A percentile compares a stretch with the other conserved stretches of the same genome.
Conservation (phyloP, 2,888 invertebrate genomes). For the Cosmopolites sordidus region DNA sequence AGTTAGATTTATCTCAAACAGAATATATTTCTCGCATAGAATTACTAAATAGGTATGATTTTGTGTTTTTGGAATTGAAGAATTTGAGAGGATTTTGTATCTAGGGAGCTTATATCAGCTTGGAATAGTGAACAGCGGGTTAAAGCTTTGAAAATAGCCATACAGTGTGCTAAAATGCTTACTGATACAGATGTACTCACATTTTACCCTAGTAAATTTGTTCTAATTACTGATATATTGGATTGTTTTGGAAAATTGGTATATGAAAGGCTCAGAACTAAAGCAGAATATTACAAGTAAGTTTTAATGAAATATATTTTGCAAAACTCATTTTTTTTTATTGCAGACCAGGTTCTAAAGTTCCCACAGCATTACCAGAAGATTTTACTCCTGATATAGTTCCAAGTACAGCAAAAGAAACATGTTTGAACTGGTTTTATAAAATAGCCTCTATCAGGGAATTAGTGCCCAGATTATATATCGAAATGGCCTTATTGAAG, state of each 20-base stretch:
- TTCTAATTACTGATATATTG: conserved; percentile 90
- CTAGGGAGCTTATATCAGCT: conserved; percentile 78
- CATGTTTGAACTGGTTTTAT: conserved; percentile 98
- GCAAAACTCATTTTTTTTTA: neutral
- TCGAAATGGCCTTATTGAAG: conserved; percentile 88
- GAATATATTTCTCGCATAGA: conserved; percentile 56
- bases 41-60: conserved; percentile 15
- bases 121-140: conserved; percentile 95
- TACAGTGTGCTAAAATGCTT: conserved; percentile 92
- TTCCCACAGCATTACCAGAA: conserved; percentile 53
- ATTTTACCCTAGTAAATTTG: conserved; percentile 98
- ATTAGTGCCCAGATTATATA: conserved; percentile 86
- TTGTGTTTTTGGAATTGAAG: conserved; percentile 13
- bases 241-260: conserved; percentile 92
- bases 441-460: conserved; percentile 97
- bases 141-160: conserved; percentile 92
- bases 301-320: conserved; percentile 5
- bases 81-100: conserved; percentile 18
- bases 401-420: conserved; percentile 86
- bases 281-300: conserved; percentile 57
- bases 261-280: conserved; percentile 74
- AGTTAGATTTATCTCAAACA: conserved; percentile 80
- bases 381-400: conserved; percentile 72
- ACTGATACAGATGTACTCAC: conserved; percentile 84
- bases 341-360: conserved; percentile 53